These are phyloP conservation scores for Neolamprologus modestus DNA, from an alignment of 2,113 vertebrate genomes.

Conservation along the genomic window DNA sequence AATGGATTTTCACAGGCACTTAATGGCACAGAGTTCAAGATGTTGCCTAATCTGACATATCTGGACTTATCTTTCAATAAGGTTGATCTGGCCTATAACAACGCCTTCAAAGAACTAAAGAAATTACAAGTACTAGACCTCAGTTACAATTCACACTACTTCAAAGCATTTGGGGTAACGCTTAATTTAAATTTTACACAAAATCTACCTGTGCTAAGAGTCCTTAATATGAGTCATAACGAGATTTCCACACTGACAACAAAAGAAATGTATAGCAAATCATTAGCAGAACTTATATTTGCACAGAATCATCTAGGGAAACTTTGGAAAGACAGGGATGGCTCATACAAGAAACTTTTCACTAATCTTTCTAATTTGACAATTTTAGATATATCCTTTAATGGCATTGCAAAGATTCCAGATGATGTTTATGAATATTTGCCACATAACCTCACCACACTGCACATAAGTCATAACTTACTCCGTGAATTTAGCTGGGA, in stretches of 20 bases:
- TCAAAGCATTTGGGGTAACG: slow-evolving; percentile 69
- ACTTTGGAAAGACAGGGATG: slow-evolving; percentile 66
- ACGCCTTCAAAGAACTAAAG: slow-evolving; percentile 60
- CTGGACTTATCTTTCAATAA: slow-evolving; percentile 66
- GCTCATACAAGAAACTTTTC: slow-evolving; percentile 57
- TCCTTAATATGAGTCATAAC: slow-evolving; percentile 70
- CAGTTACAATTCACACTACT: slow-evolving; percentile 76
- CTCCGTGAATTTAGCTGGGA: neutral
- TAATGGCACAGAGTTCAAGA: slow-evolving; percentile 65
- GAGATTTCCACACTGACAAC: slow-evolving; percentile 73
- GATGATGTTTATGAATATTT: slow-evolving; percentile 40
- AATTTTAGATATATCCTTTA: slow-evolving; percentile 70
- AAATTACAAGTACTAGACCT: slow-evolving; percentile 70
- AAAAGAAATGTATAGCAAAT: slow-evolving; percentile 58
- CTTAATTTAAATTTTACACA: slow-evolving; percentile 67
- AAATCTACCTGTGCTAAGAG: slow-evolving; percentile 61
- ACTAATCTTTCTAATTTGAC: slow-evolving; percentile 61
- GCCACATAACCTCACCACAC: slow-evolving; percentile 47
- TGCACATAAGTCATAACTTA: slow-evolving; percentile 29
- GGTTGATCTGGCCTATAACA: slow-evolving; percentile 60
- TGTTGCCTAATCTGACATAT: slow-evolving; percentile 64
- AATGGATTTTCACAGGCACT: slow-evolving; percentile 67
- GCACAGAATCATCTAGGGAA: slow-evolving; percentile 61
- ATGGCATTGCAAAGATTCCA: slow-evolving; percentile 53
- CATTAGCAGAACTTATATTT: slow-evolving; percentile 72